phyloP scores from a whole-genome alignment of 2,113 vertebrate species.

The Pan paniscus region DNA sequence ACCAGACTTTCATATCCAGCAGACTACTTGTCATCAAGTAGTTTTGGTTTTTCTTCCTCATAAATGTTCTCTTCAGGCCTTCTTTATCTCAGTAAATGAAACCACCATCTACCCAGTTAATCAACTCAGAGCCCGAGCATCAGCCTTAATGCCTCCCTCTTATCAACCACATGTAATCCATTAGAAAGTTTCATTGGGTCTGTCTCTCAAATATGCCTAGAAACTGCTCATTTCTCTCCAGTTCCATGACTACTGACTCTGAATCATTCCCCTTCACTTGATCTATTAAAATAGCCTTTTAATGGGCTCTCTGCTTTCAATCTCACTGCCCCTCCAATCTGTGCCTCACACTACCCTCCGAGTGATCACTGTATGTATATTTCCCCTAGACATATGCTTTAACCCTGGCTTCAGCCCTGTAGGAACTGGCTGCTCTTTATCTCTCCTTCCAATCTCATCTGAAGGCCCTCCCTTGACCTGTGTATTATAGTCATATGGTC shows the following conservation, averaged over 20 bases:
- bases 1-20: not conserved
- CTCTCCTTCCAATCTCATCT: not conserved
- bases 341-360: not conserved
- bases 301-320: not conserved
- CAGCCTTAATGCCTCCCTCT: not conserved
- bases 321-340: too few species aligned
- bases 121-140: not conserved
- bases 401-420: not conserved
- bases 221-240: not conserved
- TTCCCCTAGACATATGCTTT: not conserved
- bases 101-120: not conserved
- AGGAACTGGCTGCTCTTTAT: not conserved
- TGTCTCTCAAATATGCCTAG: not conserved
- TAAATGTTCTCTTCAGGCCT: not conserved
- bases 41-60: not conserved
- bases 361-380: not conserved
- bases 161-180: not conserved
- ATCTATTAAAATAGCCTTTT: not conserved
- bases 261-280: not conserved
- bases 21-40: not conserved
- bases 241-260: not conserved
- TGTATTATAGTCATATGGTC: fast-evolving
- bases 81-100: slow-evolving; percentile 1
- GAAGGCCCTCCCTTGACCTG: not conserved
- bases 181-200: not conserved